phyloP scores from a whole-genome alignment of 1,140 invertebrate species.

The Drosophila quadrilineata region DNA sequence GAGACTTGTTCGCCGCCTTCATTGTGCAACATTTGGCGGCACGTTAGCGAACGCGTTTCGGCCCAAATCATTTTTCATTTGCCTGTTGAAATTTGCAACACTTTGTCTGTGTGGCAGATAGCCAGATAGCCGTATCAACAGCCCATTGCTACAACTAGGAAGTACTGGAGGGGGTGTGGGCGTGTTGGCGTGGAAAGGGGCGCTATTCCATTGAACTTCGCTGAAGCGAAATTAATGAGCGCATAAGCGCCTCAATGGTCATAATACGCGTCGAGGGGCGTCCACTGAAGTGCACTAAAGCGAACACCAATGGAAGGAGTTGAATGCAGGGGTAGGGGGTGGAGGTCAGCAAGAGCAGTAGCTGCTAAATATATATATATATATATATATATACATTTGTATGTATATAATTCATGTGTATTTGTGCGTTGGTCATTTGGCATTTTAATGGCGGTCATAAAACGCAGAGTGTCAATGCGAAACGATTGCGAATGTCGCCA shows the following conservation, averaged over 20 bases:
- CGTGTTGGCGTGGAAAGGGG: not conserved
- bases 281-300: slow-evolving; percentile 69
- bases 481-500: slow-evolving; percentile 49
- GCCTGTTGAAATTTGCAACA: slow-evolving; percentile 63
- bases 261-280: slow-evolving; percentile 58
- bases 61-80: slow-evolving; percentile 69
- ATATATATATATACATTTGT: not conserved
- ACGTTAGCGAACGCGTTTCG: slow-evolving; percentile 13
- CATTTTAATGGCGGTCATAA: slow-evolving; percentile 64
- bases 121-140: not conserved
- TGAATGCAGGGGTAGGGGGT: not conserved
- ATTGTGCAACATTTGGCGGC: slow-evolving; percentile 24
- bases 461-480: slow-evolving; percentile 72
- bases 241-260: slow-evolving; percentile 51
- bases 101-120: slow-evolving; percentile 46
- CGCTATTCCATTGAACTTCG: slow-evolving; percentile 63
- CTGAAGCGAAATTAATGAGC: slow-evolving; percentile 73
- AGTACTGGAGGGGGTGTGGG: not conserved
- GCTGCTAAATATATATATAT: not conserved
- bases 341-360: not conserved
- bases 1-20: too few relatives aligned
- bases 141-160: too few relatives aligned
- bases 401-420: too few relatives aligned
- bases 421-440: slow-evolving; percentile 31
- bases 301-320: slow-evolving; percentile 13